Percentiles rank a stretch among this genome's conserved stretches.
These are phyloP conservation scores for Procambarus clarkii DNA, from an alignment of 1,140 invertebrate genomes.

Conservation along the genomic window DNA sequence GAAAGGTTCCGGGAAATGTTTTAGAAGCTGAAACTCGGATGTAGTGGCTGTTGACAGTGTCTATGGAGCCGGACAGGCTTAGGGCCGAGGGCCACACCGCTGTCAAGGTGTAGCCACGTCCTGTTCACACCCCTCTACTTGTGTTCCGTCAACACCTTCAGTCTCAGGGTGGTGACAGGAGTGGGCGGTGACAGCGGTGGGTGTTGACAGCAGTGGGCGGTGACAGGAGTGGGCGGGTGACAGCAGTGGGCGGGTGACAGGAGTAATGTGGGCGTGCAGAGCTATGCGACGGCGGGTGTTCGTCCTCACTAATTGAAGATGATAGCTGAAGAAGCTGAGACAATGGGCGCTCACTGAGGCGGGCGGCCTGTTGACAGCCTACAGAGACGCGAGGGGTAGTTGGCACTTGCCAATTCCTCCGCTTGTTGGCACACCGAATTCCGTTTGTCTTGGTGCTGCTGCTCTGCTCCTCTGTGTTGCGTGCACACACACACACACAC, in stretches of 20 bases:
- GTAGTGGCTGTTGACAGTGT: too few species aligned
- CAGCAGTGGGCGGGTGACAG: not conserved
- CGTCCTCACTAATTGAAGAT: slow-evolving; percentile 52
- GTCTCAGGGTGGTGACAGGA: too few species aligned
- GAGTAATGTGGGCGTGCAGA: not conserved
- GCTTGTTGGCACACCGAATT: not conserved
- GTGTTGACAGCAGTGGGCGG: too few species aligned
- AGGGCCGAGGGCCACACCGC: too few species aligned
- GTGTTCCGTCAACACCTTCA: too few species aligned
- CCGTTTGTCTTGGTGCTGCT: not conserved
- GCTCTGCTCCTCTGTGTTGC: not conserved
- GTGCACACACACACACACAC: not conserved
- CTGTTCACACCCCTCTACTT: too few species aligned
- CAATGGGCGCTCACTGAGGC: slow-evolving; percentile 23
- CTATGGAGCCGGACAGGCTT: too few species aligned
- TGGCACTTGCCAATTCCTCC: not conserved
- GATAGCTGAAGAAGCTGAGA: slow-evolving; percentile 26
- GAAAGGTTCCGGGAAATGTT: too few species aligned
- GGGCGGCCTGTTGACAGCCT: not conserved
- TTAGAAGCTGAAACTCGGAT: too few species aligned
- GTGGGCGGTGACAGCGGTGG: too few species aligned
- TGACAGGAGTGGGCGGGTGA: not conserved
- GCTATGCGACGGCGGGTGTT: not conserved
- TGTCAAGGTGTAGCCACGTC: too few species aligned
- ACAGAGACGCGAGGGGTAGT: not conserved